phyloP scores from a whole-genome alignment of 2,113 vertebrate genomes.

The Hypomesus transpacificus region DNA sequence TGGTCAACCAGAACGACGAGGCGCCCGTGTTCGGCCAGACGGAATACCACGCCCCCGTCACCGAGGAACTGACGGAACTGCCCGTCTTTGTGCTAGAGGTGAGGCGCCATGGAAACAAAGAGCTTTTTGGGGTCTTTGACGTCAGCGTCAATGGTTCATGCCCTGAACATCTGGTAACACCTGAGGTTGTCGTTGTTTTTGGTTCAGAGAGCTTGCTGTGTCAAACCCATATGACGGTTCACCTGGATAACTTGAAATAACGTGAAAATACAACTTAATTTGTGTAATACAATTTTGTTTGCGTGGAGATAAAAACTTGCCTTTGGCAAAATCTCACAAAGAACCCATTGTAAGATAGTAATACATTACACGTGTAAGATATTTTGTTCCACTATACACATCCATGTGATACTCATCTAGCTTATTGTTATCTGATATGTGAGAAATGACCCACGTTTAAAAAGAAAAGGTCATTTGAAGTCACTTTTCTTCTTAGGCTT shows the following conservation, averaged over 20 bases:
- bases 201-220: no score
- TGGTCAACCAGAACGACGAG: slow-evolving; percentile 85
- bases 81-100: slow-evolving; percentile 82
- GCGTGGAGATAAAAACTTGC: not conserved
- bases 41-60: slow-evolving; percentile 75
- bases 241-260: slow-evolving; percentile 27
- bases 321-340: slow-evolving; percentile 24
- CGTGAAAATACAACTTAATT: slow-evolving; percentile 31
- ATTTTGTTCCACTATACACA: slow-evolving; percentile 26
- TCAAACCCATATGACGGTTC: not conserved
- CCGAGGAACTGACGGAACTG: slow-evolving; percentile 77
- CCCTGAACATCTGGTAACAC: no score
- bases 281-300: slow-evolving; percentile 17
- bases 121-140: not conserved
- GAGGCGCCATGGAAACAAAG: slow-evolving; percentile 1
- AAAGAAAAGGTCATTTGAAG: slow-evolving; percentile 7
- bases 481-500: slow-evolving; percentile 11
- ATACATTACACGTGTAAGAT: slow-evolving; percentile 34
- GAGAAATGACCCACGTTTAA: not conserved
- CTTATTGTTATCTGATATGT: not conserved
- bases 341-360: slow-evolving; percentile 27
- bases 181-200: no score
- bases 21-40: slow-evolving; percentile 80
- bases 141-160: not conserved
- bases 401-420: not conserved